Conservation (phyloP, 2,113 vertebrate species). For the Sturnira hondurensis region DNA sequence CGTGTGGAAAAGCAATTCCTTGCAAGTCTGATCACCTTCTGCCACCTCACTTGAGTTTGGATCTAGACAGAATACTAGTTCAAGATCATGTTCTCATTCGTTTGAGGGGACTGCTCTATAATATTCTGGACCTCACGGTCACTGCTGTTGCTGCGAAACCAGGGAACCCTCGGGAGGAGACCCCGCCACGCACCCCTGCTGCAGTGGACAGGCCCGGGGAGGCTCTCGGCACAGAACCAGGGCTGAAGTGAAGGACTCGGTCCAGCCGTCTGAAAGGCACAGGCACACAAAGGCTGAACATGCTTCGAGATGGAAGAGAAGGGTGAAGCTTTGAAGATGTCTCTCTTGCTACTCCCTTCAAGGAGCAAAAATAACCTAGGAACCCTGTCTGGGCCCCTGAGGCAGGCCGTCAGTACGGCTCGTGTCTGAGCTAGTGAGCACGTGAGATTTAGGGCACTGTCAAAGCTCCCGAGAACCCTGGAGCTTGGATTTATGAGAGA, state of each 20-base stretch:
- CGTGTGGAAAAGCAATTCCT: not conserved
- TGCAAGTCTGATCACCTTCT: not conserved
- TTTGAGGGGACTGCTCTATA: not conserved
- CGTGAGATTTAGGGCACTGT: rapidly evolving
- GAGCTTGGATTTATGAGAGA: not conserved
- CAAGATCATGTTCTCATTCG: not conserved
- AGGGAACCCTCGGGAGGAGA: not conserved
- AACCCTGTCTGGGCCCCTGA: not conserved
- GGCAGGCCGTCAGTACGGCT: too few relatives aligned
- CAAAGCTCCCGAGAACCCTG: not conserved
- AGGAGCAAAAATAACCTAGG: not conserved
- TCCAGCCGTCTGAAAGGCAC: not conserved
- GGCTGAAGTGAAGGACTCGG: not conserved
- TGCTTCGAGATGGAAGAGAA: not conserved
- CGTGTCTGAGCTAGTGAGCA: not conserved
- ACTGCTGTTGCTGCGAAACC: not conserved
- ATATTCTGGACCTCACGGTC: not conserved
- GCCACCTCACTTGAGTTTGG: not conserved
- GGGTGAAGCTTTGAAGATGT: not conserved
- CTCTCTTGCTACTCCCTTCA: not conserved
- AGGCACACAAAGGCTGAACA: not conserved
- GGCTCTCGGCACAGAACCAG: not conserved
- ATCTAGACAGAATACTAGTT: not conserved
- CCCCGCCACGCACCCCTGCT: too few relatives aligned
- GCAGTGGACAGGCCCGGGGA: rapidly evolving